Base-by-base conservation (phyloP, 2,797 vertebrate genomes). In the Thamnophis elegans region DNA sequence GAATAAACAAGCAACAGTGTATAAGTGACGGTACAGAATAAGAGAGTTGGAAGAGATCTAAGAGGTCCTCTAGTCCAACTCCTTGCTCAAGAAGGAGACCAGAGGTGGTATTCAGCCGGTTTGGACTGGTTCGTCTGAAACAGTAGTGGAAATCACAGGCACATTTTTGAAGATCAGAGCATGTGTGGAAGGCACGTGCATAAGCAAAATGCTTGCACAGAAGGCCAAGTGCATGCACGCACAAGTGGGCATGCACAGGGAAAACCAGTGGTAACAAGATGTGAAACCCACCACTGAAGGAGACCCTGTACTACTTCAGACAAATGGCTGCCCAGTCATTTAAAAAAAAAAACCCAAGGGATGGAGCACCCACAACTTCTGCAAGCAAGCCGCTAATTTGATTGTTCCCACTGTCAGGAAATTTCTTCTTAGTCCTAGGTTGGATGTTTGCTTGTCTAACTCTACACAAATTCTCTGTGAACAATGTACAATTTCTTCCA, bases 401-500 rank as follows among this genome's bases (percentile, higher is more conserved):
- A 36, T 73, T 32, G 65, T 68, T 18, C n/a, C 32, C n/a, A 73
- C 14, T 73, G n/a, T 73, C 65, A 73, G 14, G 65, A 36, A 36
- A 32, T 73, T 32, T 32, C n/a, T 73, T 32, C 14, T 18, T 36
- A 73, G n/a, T 73, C 32, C 65, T 32, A 18, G 14, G n/a, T 73
- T 73, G 65, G 25, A 28, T 89, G 59, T 88, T 91, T 94, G 91
- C 85, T 91, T 87, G 3, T 5, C 51, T n/a, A 91, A 58, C 25
- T 73, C 1, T 13, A 93, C 92, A 91, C 88, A 89, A 55, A 42
- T 82, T 94, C 85, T 88, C 90, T 53, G 73, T 82, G 12, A 94
- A 59, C 92, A 94, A 62, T 92, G 85, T 91, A 85, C 82, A 8
- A 55, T 94, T 92, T n/a, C 62, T 60, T 94, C 65, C n/a, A 28